These are phyloP conservation scores for Oreochromis mossambicus DNA, from an alignment of 2,797 vertebrate species.

Conservation along the genomic window DNA sequence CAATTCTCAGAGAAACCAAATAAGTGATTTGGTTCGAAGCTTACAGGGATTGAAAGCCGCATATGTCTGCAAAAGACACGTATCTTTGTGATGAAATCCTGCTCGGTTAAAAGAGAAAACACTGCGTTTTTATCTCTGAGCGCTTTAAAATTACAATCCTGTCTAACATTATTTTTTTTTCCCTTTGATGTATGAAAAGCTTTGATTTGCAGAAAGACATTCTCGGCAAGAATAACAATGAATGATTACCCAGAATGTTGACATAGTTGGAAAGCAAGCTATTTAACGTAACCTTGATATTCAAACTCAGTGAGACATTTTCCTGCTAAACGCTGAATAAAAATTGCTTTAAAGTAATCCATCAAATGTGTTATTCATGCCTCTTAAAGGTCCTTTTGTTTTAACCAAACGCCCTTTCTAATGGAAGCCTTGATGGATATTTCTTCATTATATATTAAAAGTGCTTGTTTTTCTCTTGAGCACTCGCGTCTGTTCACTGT, in stretches of 20 bases:
- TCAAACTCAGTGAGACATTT: background rate
- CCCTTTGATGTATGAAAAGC: background rate
- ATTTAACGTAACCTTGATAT: slow-evolving; percentile 6
- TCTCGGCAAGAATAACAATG: background rate
- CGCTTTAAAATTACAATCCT: background rate
- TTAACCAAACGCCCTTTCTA: background rate
- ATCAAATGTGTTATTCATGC: slow-evolving; percentile 2
- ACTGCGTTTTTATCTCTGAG: background rate
- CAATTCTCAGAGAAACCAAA: background rate
- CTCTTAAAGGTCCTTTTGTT: background rate
- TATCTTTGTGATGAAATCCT: background rate
- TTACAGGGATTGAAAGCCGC: rapidly evolving
- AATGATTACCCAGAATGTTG: background rate
- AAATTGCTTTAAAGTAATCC: background rate
- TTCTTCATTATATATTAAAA: background rate
- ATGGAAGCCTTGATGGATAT: background rate
- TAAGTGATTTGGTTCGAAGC: background rate
- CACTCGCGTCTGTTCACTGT: background rate
- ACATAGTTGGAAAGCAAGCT: background rate
- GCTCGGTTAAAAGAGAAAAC: background rate
- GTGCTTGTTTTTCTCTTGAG: background rate
- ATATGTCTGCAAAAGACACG: background rate
- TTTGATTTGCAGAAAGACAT: background rate
- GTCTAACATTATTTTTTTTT: background rate
- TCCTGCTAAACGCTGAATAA: background rate